Percentiles rank a stretch among this genome's conserved stretches.
Evolutionary conservation across 1,140 invertebrate genomes (phyloP).

Genomic region (Belonocnema kinseyi): DNA sequence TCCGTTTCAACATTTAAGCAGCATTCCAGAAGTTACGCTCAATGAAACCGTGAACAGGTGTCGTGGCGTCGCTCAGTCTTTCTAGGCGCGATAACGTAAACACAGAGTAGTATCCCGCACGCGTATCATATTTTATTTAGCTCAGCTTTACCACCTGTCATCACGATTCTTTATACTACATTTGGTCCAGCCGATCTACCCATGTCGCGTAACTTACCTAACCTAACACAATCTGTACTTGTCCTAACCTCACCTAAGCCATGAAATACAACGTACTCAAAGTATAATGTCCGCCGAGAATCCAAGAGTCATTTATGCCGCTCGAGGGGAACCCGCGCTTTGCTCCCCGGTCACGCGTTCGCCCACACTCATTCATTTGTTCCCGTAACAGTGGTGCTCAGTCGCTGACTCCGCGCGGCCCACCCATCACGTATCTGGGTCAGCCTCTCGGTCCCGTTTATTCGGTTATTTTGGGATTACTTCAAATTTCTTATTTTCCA

Average conservation of each 20-base stretch:
- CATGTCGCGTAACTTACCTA: constrained; percentile 1
- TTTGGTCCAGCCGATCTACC: not conserved
- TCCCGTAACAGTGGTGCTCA: constrained; percentile 64
- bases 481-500: constrained; percentile 28
- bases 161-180: not conserved
- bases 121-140: constrained; percentile 5
- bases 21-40: not conserved
- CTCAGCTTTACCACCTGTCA: not conserved
- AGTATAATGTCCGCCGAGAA: constrained; percentile 42
- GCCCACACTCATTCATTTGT: constrained; percentile 71
- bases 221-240: constrained; percentile 4
- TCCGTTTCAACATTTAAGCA: constrained; percentile 1
- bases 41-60: constrained; percentile 25
- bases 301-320: constrained; percentile 49
- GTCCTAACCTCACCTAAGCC: constrained; percentile 43
- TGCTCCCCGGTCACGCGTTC: constrained; percentile 66
- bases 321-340: constrained; percentile 49
- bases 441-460: constrained; percentile 39
- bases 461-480: constrained; percentile 16
- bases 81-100: not conserved
- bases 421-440: constrained; percentile 61
- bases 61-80: not conserved
- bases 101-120: not conserved
- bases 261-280: constrained; percentile 34
- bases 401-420: constrained; percentile 42